phyloP scores from a whole-genome alignment of 2,113 vertebrate species.

The Hydrochoerus hydrochaeris region DNA sequence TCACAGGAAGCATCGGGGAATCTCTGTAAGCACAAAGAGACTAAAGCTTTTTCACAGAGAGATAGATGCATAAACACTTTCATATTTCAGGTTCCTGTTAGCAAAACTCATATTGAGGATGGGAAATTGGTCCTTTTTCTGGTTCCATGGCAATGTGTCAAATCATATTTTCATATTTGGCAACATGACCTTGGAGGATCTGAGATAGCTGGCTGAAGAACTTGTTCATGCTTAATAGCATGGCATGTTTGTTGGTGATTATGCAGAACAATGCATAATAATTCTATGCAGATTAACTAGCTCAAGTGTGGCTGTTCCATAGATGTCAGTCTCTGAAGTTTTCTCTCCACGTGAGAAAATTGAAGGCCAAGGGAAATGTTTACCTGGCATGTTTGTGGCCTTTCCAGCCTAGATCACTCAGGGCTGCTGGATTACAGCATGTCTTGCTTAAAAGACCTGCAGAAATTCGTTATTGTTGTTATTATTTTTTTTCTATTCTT shows the following conservation, averaged over 20 bases:
- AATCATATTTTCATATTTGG: neutral
- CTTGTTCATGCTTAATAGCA: neutral
- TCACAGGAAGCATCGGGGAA: neutral
- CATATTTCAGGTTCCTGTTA: neutral
- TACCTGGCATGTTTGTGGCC: neutral
- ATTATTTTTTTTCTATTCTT: neutral
- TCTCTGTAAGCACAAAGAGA: neutral
- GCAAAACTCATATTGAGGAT: neutral
- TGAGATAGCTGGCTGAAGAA: fast-evolving
- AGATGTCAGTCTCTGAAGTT: neutral
- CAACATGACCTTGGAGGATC: too few species aligned
- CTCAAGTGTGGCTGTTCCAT: too few species aligned
- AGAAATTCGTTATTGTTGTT: neutral
- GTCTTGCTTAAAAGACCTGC: neutral
- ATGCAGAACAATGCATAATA: neutral
- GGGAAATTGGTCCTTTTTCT: too few species aligned
- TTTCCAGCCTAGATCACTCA: neutral
- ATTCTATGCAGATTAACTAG: too few species aligned
- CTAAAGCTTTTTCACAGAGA: neutral
- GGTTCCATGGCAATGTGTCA: neutral
- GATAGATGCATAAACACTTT: neutral
- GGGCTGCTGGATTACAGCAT: neutral
- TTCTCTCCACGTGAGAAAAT: neutral
- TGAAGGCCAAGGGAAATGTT: neutral
- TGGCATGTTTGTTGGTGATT: neutral